phyloP scores from a whole-genome alignment of 2,888 invertebrate genomes.

The Odontocolon sp. region DNA sequence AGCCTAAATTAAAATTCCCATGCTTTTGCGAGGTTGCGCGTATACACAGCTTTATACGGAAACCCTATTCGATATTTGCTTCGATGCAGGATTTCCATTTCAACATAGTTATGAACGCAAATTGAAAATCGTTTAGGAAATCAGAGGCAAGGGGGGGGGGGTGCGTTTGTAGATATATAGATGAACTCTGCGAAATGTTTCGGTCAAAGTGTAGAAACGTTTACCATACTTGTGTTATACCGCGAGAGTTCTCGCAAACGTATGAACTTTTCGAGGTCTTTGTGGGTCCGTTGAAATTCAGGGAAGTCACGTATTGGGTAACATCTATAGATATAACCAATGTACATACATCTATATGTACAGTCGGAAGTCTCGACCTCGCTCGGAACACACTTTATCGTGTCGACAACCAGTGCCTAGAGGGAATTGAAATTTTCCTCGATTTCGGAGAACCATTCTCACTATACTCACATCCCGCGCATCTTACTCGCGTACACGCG shows the following conservation, averaged over 20 bases:
- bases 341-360: neutral
- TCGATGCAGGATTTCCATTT: no score
- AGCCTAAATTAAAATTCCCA: no score
- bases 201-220: no score
- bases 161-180: no score
- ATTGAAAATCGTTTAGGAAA: neutral
- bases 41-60: no score
- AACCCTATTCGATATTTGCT: no score
- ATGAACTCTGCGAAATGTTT: neutral
- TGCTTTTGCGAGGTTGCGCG: no score
- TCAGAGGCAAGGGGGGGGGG: no score
- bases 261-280: neutral
- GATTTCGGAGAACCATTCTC: conserved; percentile 5
- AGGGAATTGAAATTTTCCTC: conserved; percentile 43
- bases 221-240: no score
- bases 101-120: neutral
- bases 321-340: neutral
- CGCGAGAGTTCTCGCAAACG: no score
- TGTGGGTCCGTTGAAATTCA: neutral
- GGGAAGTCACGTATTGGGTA: neutral
- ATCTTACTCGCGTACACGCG: conserved; percentile 1
- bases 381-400: conserved; percentile 8
- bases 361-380: neutral
- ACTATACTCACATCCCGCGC: neutral
- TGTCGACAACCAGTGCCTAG: conserved; percentile 5